Base-by-base conservation (phyloP, 2,113 vertebrate genomes). In the Siniperca chuatsi region DNA sequence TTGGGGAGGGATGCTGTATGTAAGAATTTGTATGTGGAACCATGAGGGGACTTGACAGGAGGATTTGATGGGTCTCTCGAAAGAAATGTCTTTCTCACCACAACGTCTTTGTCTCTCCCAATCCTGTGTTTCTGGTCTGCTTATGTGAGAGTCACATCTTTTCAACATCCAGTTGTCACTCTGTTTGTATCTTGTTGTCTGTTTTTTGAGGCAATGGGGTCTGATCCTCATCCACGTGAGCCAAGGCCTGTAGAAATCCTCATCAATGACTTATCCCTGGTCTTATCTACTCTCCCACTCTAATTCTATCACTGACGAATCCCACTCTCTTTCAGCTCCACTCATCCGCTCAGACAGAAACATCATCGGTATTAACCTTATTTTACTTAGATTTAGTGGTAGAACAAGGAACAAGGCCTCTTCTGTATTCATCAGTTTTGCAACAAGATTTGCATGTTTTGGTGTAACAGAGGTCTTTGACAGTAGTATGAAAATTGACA, bases 21-120 rank as follows among this genome's bases (percentile, higher is more conserved):
- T 88, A 81, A 87, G 89, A 85, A 79, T 83, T 37, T 87, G 52
- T 58, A 69, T 66, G 44, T 83, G 58, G 33, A 66, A 71, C 65
- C 55, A 55, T 29, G 42, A 69, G 37, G 3, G 48, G 66, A 44
- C 61, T 33, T 33, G 16, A 65, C 42, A 44, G 46, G 48, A 57
- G 46, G 35, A 74, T 65, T 77, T 77, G 33, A 75, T 2, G 37
- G 21, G 4, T 50, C 25, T 58, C 12, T 21, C 4, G 1, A 52
- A 58, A 69, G 20, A 48, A 62, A 74, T 77, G 40, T 57, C 9
- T 77, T 33, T 83, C 13, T 65, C 50, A n/a, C 68, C 16, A 11
- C 29, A 42, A 16, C 50, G 20, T 50, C n/a, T 64, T 72, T 72
- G n/a, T 71, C 44, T 46, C 52, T 23, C 20, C 16, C 6, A 40